Evolutionary conservation across 1,140 invertebrate genomes (phyloP).

Genomic region (Platorchestia sp.): DNA sequence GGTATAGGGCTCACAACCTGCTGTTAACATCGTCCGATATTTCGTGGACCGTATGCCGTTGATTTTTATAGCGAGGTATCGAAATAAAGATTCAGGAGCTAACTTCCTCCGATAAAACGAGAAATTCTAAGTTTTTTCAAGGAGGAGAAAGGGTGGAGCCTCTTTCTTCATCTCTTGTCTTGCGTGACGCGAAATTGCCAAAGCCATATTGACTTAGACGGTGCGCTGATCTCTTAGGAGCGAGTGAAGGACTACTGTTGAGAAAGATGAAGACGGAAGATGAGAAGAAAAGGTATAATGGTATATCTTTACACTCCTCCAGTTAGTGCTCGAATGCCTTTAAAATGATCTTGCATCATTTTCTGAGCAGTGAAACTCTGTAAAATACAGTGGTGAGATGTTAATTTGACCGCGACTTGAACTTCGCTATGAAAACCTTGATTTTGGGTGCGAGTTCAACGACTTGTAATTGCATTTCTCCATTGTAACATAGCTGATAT

Average conservation of each 20-base stretch:
- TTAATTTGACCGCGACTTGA: neutral
- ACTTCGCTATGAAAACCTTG: too few species aligned
- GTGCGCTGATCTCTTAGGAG: neutral
- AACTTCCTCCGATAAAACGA: neutral
- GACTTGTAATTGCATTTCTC: neutral
- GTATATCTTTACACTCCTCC: neutral
- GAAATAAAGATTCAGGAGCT: neutral
- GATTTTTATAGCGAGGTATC: neutral
- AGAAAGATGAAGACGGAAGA: neutral
- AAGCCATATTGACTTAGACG: neutral
- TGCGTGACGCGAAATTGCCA: neutral
- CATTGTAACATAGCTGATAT: neutral
- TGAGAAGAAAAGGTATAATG: neutral
- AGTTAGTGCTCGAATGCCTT: neutral
- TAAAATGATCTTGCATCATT: neutral
- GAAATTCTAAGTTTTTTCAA: neutral
- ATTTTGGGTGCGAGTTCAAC: neutral
- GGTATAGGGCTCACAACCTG: too few species aligned
- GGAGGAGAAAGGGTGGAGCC: too few species aligned
- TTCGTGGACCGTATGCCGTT: too few species aligned
- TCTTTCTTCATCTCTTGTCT: neutral
- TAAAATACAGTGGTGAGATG: neutral
- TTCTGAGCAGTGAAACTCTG: too few species aligned
- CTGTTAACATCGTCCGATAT: too few species aligned
- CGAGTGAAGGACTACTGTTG: neutral